Percentiles rank a stretch among this genome's conserved stretches.
These are phyloP conservation scores for Pelobates fuscus DNA, from an alignment of 2,113 vertebrate species.

Conservation along the genomic window DNA sequence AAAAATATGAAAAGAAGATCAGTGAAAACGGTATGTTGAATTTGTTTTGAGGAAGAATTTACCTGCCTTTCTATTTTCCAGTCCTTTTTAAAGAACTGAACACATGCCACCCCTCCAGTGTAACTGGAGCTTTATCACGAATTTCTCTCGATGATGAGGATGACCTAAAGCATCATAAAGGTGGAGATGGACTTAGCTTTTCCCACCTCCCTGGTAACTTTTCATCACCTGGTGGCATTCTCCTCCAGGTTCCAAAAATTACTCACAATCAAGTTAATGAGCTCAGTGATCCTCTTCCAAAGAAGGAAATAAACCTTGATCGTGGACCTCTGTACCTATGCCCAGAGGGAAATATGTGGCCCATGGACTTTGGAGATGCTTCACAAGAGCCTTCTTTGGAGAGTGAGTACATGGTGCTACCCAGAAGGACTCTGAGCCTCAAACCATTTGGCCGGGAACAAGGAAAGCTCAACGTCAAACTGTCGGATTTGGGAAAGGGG, in stretches of 20 bases:
- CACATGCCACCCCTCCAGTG: constrained; percentile 94
- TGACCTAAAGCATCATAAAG: constrained; percentile 87
- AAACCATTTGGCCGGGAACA: constrained; percentile 83
- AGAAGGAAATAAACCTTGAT: constrained; percentile 83
- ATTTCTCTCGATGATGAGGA: constrained; percentile 96
- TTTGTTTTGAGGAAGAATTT: too few species aligned
- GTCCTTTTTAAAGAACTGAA: constrained; percentile 98
- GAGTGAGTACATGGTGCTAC: constrained; percentile 97
- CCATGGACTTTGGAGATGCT: constrained; percentile 78
- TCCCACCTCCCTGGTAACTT: constrained; percentile 92
- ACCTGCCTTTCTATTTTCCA: constrained; percentile 53
- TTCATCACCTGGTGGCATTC: constrained; percentile 81
- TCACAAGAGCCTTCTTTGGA: constrained; percentile 74
- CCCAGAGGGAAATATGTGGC: constrained; percentile 83
- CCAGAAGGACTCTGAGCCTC: constrained; percentile 87
- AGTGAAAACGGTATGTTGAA: too few species aligned
- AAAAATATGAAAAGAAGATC: too few species aligned
- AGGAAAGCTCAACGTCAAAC: constrained; percentile 74
- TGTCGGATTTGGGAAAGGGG: constrained; percentile 74
- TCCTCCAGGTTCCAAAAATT: constrained; percentile 85
- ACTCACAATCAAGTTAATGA: constrained; percentile 74
- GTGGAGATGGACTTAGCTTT: constrained; percentile 87
- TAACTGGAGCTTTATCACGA: constrained; percentile 93
- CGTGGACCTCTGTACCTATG: constrained; percentile 89
- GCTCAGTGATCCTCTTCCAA: constrained; percentile 75